Percentiles rank a stretch among this genome's conserved stretches.
phyloP scores from a whole-genome alignment of 2,113 vertebrate genomes.

The Cyanistes caeruleus region DNA sequence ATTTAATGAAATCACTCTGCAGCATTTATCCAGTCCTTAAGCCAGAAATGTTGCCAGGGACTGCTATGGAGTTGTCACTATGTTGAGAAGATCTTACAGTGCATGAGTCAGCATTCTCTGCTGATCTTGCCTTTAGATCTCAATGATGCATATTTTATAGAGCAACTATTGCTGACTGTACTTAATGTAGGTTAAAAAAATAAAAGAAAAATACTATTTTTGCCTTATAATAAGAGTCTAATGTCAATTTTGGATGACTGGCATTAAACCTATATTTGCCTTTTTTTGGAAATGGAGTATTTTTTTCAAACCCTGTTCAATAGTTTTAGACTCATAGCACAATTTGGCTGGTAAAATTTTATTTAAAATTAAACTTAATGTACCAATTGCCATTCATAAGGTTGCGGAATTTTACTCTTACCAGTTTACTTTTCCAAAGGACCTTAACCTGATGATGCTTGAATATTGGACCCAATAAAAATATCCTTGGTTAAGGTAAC shows the following conservation, averaged over 20 bases:
- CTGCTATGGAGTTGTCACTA: neutral
- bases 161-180: neutral
- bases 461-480: constrained; percentile 36
- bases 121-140: constrained; percentile 30
- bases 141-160: constrained; percentile 16
- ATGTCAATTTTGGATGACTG: constrained; percentile 14
- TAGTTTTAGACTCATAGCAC: neutral
- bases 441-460: constrained; percentile 10
- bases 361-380: constrained; percentile 24
- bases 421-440: neutral
- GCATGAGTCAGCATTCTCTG: neutral
- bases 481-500: constrained; percentile 26
- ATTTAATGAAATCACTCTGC: neutral
- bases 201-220: constrained; percentile 39
- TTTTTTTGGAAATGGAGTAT: constrained; percentile 18
- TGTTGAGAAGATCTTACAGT: constrained; percentile 10
- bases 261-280: constrained; percentile 18
- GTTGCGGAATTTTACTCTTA: neutral
- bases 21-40: neutral
- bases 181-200: constrained; percentile 19
- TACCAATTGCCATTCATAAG: neutral
- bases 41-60: neutral
- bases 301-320: neutral
- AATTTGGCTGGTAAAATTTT: neutral
- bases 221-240: constrained; percentile 43